phyloP scores from a whole-genome alignment of 2,888 invertebrate species.

The Philereme vetulata region DNA sequence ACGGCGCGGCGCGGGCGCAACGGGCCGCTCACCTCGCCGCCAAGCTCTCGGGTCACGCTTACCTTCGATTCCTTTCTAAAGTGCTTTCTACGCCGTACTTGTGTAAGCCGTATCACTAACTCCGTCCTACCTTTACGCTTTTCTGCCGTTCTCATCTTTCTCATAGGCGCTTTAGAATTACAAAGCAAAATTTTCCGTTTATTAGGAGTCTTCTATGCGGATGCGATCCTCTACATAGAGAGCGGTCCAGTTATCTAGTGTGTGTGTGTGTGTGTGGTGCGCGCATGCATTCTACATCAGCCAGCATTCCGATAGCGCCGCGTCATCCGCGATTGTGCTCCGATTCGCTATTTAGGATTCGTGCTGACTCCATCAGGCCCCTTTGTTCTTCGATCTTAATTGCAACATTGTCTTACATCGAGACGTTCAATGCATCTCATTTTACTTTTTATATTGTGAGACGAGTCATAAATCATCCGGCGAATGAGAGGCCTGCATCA shows the following conservation, averaged over 20 bases:
- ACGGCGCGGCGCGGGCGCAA: constrained; percentile 50
- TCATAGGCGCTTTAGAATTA: constrained; percentile 53
- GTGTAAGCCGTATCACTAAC: constrained; percentile 50
- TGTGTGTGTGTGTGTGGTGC: constrained; percentile 49
- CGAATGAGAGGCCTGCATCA: constrained; percentile 52
- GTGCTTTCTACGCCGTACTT: constrained; percentile 77
- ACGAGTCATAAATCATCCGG: constrained; percentile 49
- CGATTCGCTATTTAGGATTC: constrained; percentile 62
- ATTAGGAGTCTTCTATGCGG: constrained; percentile 46
- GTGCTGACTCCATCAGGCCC: constrained; percentile 50
- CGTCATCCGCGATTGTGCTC: constrained; percentile 70
- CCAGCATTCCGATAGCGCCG: constrained; percentile 72
- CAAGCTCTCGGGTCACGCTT: constrained; percentile 74
- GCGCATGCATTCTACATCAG: constrained; percentile 71
- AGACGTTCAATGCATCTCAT: constrained; percentile 45
- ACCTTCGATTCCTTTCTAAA: constrained; percentile 82
- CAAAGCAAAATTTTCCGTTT: constrained; percentile 50
- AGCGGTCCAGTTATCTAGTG: constrained; percentile 59
- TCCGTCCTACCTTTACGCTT: constrained; percentile 64
- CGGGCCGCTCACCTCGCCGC: constrained; percentile 70
- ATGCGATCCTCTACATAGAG: constrained; percentile 52
- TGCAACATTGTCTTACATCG: constrained; percentile 47
- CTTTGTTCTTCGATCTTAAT: constrained; percentile 55
- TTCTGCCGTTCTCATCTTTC: constrained; percentile 60
- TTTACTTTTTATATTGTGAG: constrained; percentile 44